Conservation (phyloP, 2,797 vertebrate species). For the Hippocampus kuda region DNA sequence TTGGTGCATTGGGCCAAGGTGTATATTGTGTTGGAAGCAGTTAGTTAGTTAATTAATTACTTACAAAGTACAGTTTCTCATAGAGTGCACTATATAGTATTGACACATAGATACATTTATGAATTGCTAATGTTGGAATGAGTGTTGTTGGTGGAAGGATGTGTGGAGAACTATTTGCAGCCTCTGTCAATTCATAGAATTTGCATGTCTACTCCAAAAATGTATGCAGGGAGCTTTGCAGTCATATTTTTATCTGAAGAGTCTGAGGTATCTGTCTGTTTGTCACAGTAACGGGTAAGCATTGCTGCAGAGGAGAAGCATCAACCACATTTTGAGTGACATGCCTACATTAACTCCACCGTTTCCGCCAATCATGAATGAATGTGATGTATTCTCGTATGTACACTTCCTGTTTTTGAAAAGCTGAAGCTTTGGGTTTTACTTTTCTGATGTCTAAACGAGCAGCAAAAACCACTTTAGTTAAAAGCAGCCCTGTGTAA, state of each 20-base stretch:
- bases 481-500: no score
- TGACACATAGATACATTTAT: slow-evolving; percentile 12
- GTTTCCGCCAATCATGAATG: neutral
- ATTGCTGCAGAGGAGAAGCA: neutral
- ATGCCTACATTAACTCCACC: neutral
- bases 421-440: neutral
- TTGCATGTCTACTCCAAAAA: slow-evolving; percentile 15
- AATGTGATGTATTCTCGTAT: neutral
- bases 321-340: neutral
- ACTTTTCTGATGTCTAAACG: no score
- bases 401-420: neutral
- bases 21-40: slow-evolving; percentile 17
- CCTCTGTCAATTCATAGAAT: slow-evolving; percentile 12
- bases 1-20: slow-evolving; percentile 15
- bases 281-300: neutral
- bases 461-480: no score
- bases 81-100: neutral
- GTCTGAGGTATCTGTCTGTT: neutral
- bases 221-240: neutral
- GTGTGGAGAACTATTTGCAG: neutral
- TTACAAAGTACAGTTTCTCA: neutral
- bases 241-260: neutral
- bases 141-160: neutral
- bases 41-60: neutral
- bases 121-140: neutral